Percentiles rank a stretch among this genome's conserved stretches.
Evolutionary conservation across 2,797 vertebrate species (phyloP).

Genomic region (Mormyrops attenuatus): DNA sequence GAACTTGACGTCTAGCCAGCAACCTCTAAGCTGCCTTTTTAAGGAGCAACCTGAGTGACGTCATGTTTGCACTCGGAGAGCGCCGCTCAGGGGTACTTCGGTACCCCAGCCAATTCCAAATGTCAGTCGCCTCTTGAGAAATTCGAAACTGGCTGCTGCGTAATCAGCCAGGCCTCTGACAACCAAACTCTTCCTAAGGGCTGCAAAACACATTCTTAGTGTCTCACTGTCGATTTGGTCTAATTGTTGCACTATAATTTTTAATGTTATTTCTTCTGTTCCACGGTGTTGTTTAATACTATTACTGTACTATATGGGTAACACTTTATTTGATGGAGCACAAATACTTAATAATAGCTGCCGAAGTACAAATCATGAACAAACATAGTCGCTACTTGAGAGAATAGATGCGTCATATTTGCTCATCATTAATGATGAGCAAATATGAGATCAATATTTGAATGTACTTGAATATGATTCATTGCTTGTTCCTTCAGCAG

Average conservation of each 20-base stretch:
- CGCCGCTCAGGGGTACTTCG: not conserved
- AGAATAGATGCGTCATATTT: not conserved
- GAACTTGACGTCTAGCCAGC: slow-evolving; percentile 51
- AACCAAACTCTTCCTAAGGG: not conserved
- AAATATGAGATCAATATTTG: not conserved
- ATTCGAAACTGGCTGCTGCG: not conserved
- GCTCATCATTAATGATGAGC: not conserved
- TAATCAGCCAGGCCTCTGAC: not conserved
- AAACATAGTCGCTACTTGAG: not conserved
- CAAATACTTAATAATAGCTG: not conserved
- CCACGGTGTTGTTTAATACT: not conserved
- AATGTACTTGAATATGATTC: not conserved
- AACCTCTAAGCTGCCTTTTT: slow-evolving; percentile 36
- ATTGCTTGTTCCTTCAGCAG: not conserved
- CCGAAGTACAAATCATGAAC: not conserved
- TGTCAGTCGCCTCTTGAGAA: not conserved
- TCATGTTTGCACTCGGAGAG: slow-evolving; percentile 33
- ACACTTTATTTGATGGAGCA: not conserved
- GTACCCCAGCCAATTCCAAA: not conserved
- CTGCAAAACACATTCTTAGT: not conserved
- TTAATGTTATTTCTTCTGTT: not conserved
- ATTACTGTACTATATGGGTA: not conserved
- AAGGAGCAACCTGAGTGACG: slow-evolving; percentile 43
- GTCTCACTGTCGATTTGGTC: not conserved
- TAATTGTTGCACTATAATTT: not conserved